Conservation (phyloP, 2,113 vertebrate species). For the Panthera tigris region DNA sequence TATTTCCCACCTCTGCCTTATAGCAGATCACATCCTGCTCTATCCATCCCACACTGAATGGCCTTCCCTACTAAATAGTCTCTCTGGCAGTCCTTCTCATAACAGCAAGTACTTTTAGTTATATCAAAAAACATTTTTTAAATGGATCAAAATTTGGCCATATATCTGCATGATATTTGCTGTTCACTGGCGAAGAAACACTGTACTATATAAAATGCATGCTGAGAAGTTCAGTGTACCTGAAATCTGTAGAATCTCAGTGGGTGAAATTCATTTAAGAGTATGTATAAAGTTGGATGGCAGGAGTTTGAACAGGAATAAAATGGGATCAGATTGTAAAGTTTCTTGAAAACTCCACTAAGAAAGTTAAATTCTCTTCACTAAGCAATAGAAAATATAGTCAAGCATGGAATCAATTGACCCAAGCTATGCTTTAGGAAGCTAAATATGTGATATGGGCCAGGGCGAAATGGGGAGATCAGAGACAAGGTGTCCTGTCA, state of each 20-base stretch:
- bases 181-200: background rate
- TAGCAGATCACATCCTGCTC: background rate
- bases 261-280: background rate
- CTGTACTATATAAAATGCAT: background rate
- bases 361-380: background rate
- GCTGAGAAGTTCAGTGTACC: background rate
- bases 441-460: background rate
- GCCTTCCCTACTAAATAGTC: background rate
- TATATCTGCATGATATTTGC: background rate
- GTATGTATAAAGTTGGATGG: background rate
- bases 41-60: accelerated
- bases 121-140: background rate
- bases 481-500: background rate
- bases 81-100: background rate
- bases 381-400: background rate
- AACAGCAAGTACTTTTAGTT: background rate
- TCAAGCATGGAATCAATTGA: background rate
- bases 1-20: background rate
- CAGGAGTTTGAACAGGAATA: background rate
- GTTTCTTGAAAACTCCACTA: background rate
- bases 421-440: background rate
- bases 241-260: background rate
- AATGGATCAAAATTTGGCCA: background rate
- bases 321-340: background rate
- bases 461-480: background rate